Base-by-base conservation (phyloP, 2,797 vertebrate genomes). In the Pampus argenteus region DNA sequence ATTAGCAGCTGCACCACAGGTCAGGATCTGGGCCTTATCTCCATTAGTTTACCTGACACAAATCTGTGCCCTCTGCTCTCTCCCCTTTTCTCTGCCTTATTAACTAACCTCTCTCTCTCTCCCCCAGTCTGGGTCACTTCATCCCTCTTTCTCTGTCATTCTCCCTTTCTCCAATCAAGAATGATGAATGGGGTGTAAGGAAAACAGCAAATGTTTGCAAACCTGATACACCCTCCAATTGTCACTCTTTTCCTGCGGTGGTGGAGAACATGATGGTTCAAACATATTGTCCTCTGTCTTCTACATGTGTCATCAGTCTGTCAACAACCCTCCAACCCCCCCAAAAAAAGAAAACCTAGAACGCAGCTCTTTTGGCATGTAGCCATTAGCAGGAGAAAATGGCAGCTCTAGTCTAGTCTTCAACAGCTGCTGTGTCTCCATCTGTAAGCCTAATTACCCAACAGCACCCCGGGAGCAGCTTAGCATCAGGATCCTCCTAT, bases 11-110 rank as follows among this genome's bases (percentile, higher is more conserved):
- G 74, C 59, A 82, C 82, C 66, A 58, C 72, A 58, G 91, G 88
- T 93, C 89, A 86, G 62, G 60, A 84, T 78, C 78, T 55, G 28
- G 88, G 82, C 85, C 91, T 85, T 71, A 87, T 92, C 81, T 88
- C 84, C 87, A 92, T 93, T 92, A 88, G 87, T 93, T 92, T 90
- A 88, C 90, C 87, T 91, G 86, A 92, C 89, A 89, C 52, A 58
- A 66, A 80, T 84, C 66, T 73, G 78, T 85, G 78, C 80, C 83
- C 84, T 83, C 67, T 82, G 75, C 72, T 80, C 61, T 73, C 58
- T 3, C 34, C 36, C 40, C 49, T 79, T 76, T 63, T 68, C 74
- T 66, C 81, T 72, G 59, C 82, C 69, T 83, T 83, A 85, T 86
- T 89, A 86, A 83, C 84, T 78, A 63, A 70, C 84, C 63, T 49